Base-by-base conservation (phyloP, 2,797 vertebrate genomes). In the Sebastes vulpes region DNA sequence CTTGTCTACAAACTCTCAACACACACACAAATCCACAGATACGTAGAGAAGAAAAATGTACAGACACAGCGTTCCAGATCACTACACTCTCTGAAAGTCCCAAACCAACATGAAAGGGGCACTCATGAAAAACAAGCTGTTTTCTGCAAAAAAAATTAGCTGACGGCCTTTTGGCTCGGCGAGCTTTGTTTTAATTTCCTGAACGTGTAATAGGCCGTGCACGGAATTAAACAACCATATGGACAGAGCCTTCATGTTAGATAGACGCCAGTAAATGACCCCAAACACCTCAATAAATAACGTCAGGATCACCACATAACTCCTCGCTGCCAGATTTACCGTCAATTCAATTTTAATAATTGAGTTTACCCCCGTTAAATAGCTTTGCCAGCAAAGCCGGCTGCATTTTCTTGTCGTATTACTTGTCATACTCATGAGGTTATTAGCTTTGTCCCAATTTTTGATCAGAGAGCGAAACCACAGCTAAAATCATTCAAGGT, bases 161-260 rank as follows among this genome's bases (percentile, higher is more conserved):
- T 86, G 84, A 89, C 65, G 48, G 86, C 77, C 82, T 90, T 4
- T 91, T 90, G 84, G 90, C 87, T 87, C 61, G 2, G 6, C 42
- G 56, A 82, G 87, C 82, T 92, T 93, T 90, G 84, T 92, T 94
- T 93, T 92, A 91, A 95, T 95, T 95, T 93, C 91, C 92, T 92
- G 77, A 91, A 91, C 79, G 65, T 93, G 86, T 91, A 94, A 93
- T 85, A 87, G 80, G 64, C 82, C 57, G n/a, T 84, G 85, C 78
- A 52, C 46, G 65, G 84, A 94, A 92, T 94, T 92, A 90, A 92
- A 92, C 84, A 87, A 85, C 90, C 91, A 92, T 85, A 92, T 87
- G 86, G 79, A 79, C 68, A 18, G 59, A 88, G 64, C 80, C 82
- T 75, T 85, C 59, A 79, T 53, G 80, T 76, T 35, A 88, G 86